A percentile compares a stretch with the other conserved stretches of the same genome.
Conservation (phyloP, 2,888 invertebrate species). For the Drosophila prostipennis region DNA sequence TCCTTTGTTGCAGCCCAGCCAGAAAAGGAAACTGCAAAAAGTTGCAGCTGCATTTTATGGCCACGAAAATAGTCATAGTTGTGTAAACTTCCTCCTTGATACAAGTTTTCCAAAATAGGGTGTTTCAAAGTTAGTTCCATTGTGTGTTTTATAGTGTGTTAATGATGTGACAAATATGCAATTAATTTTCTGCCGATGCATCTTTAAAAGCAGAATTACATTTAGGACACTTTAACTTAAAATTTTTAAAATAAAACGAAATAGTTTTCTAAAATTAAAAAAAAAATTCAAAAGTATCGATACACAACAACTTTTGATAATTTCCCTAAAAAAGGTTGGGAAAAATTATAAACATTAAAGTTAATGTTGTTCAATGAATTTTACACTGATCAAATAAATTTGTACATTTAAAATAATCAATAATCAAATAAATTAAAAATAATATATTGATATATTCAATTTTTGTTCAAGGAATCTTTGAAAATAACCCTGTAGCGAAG, state of each 20-base stretch:
- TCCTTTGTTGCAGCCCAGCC: constrained; percentile 56
- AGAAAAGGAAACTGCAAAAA: constrained; percentile 36
- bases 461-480: not conserved
- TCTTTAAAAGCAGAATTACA: not conserved
- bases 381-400: no score
- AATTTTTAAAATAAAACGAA: no score
- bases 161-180: constrained; percentile 11
- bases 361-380: no score
- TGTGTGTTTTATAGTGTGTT: constrained; percentile 7
- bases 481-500: constrained; percentile 19
- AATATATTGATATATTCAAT: no score
- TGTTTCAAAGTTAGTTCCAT: constrained; percentile 7
- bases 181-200: not conserved
- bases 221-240: no score
- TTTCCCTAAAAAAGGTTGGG: no score
- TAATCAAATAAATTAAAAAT: no score
- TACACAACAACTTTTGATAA: no score
- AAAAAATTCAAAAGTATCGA: no score
- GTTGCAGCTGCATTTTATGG: constrained; percentile 74
- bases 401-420: no score
- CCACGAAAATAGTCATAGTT: constrained; percentile 53
- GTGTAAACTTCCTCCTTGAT: constrained; percentile 38
- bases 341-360: no score
- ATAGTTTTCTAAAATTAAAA: no score
- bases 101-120: constrained; percentile 46